phyloP scores from a whole-genome alignment of 2,888 invertebrate genomes.

The Oasisia sp. region DNA sequence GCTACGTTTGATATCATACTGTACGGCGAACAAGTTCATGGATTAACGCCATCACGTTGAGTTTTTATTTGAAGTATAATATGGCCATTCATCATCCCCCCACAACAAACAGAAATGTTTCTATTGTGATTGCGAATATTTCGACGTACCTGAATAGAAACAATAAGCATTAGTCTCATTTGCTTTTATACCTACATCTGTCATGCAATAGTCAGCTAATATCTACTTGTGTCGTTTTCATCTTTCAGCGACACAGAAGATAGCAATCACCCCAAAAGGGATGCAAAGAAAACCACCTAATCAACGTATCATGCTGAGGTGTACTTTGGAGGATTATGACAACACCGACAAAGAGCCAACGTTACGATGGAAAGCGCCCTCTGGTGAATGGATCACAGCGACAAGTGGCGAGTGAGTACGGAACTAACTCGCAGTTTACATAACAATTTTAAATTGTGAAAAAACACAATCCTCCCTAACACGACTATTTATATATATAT shows the following conservation, averaged over 20 bases:
- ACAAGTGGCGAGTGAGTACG: not conserved
- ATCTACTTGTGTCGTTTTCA: not conserved
- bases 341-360: not conserved
- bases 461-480: not conserved
- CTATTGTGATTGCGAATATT: not conserved
- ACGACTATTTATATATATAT: not conserved
- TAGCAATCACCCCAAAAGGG: not conserved
- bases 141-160: not conserved
- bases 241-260: not conserved
- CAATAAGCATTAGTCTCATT: not conserved
- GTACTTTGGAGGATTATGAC: not conserved
- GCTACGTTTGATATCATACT: not conserved
- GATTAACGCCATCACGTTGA: not conserved
- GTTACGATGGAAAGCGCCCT: conserved; percentile 9
- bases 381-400: not conserved
- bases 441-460: not conserved
- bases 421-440: not conserved
- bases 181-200: not conserved
- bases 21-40: not conserved
- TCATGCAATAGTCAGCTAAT: not conserved
- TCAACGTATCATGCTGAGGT: conserved; percentile 7
- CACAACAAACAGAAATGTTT: not conserved
- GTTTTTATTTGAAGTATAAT: not conserved
- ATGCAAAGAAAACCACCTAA: not conserved
- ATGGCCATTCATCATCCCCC: not conserved